phyloP scores from a whole-genome alignment of 2,888 invertebrate genomes.

The Nomada ferruginata region DNA sequence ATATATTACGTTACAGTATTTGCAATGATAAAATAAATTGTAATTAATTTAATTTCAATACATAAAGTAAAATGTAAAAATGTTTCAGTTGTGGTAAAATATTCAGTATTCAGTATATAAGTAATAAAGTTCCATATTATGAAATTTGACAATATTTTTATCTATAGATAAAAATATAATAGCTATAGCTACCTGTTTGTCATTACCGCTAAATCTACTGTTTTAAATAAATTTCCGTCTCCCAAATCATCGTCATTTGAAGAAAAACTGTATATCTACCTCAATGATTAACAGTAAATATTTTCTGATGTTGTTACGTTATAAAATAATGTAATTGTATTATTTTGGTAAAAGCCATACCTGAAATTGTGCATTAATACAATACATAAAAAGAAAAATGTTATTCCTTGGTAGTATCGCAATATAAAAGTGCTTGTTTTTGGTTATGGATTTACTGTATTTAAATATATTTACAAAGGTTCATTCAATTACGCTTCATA shows the following conservation, averaged over 20 bases:
- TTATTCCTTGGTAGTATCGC: conserved; percentile 9
- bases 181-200: neutral
- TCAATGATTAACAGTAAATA: conserved; percentile 2
- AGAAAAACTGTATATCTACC: conserved; percentile 15
- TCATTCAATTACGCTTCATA: conserved; percentile 19
- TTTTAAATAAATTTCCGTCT: neutral
- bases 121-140: conserved; percentile 1
- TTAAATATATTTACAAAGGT: conserved; percentile 46
- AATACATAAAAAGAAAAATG: neutral
- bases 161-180: too few relatives aligned
- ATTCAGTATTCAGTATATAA: neutral
- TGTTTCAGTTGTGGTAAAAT: neutral
- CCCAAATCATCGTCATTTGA: neutral
- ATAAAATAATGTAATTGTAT: conserved; percentile 22
- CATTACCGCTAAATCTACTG: neutral
- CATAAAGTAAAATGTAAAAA: conserved; percentile 6
- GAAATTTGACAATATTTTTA: neutral
- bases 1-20: neutral
- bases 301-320: neutral
- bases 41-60: neutral
- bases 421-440: conserved; percentile 29
- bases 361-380: neutral
- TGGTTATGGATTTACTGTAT: conserved; percentile 38
- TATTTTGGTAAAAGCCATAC: conserved; percentile 6
- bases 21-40: neutral